Conservation (phyloP, 2,113 vertebrate species). For the Passer montanus region DNA sequence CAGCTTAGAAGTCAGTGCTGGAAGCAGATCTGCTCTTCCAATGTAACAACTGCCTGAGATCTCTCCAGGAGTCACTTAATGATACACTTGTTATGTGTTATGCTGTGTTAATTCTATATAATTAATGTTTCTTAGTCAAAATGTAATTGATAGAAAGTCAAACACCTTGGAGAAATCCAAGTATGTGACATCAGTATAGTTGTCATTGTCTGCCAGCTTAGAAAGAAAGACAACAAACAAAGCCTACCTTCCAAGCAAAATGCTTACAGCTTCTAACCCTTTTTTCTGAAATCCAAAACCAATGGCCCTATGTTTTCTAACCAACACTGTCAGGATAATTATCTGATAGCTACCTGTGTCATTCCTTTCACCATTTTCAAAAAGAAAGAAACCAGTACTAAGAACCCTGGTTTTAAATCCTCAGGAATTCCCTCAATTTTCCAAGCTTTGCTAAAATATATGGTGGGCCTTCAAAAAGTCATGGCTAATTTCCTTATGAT, state of each 20-base stretch:
- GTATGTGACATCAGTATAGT: background rate
- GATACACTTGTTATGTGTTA: background rate
- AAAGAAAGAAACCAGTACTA: background rate
- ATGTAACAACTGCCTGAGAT: background rate
- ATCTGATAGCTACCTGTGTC: background rate
- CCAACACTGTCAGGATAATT: background rate
- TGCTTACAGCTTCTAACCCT: background rate
- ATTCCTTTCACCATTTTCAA: constrained; percentile 9
- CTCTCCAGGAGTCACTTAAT: background rate
- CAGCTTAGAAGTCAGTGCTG: background rate
- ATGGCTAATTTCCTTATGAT: background rate
- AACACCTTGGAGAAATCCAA: constrained; percentile 33
- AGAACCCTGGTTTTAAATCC: background rate
- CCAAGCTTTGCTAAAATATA: background rate
- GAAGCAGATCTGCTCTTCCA: background rate
- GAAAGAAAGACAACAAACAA: constrained; percentile 23
- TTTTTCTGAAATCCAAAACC: constrained; percentile 24
- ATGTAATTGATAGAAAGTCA: background rate
- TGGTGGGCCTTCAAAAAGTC: background rate
- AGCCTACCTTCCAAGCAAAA: constrained; percentile 26
- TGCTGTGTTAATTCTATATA: background rate
- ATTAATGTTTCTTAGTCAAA: constrained; percentile 1
- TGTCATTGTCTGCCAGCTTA: background rate
- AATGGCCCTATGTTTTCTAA: background rate
- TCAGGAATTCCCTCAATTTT: background rate